phyloP scores from a whole-genome alignment of 2,797 vertebrate genomes.

The Gallinago nigripennis region DNA sequence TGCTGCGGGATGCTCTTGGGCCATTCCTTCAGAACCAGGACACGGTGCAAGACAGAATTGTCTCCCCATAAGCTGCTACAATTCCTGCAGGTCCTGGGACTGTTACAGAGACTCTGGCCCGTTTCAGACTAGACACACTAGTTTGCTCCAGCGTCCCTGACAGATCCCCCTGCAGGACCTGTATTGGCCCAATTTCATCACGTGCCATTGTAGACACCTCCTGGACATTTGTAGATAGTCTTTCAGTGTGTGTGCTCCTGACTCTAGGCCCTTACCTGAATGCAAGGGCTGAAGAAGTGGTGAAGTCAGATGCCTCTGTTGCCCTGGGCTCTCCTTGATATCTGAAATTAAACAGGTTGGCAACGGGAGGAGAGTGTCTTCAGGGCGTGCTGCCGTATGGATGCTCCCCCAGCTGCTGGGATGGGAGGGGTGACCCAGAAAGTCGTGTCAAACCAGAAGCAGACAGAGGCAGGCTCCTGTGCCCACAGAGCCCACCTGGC shows the following conservation, averaged over 20 bases:
- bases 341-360: background rate
- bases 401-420: background rate
- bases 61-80: background rate
- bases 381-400: background rate
- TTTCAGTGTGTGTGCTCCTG: background rate
- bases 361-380: background rate
- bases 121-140: background rate
- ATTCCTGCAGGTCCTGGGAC: background rate
- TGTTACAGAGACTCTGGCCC: accelerated
- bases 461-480: background rate
- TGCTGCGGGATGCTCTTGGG: background rate
- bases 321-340: background rate
- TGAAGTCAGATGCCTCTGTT: background rate
- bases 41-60: background rate
- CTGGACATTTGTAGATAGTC: background rate
- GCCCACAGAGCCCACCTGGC: background rate
- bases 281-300: background rate
- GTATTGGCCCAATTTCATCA: background rate
- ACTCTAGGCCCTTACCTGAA: background rate
- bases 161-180: background rate
- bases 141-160: background rate
- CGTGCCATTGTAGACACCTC: background rate
- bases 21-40: background rate
- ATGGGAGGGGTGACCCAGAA: background rate
- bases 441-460: background rate